Base-by-base conservation (phyloP, 2,888 invertebrate genomes). In the Dascillus cervinus region DNA sequence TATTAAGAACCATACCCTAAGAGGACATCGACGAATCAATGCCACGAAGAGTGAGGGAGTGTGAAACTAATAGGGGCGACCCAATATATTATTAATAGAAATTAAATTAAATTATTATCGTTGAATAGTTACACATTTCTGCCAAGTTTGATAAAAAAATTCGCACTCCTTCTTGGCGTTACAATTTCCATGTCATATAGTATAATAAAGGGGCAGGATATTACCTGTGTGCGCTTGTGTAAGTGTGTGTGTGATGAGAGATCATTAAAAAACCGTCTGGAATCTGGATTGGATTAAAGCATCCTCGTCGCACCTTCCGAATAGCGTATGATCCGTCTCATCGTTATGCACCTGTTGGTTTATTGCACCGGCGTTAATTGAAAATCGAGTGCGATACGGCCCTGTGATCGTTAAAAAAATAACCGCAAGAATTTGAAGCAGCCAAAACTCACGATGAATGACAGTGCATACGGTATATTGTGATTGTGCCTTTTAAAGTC, bases 231-330 rank as follows among this genome's bases (percentile, higher is more conserved):
- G n/a, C n/a, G n/a, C n/a, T n/a, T n/a, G n/a, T n/a, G n/a, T n/a
- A n/a, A n/a, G n/a, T n/a, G n/a, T n/a, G n/a, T n/a, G n/a, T n/a
- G n/a, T 47, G 50, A 48, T 46, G 48, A 46, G 50, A 49, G 51
- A 52, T 54, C 53, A 49, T 55, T 53, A 56, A 58, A 56, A 55
- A 49, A 54, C 50, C 41, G 56, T 56, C 57, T 58, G 57, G 58
- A 57, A 59, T 60, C 57, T 53, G 53, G 53, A 53, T 51, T 49
- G 52, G 37, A 44, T 38, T 41, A 35, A 45, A 38, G 50, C 47
- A 46, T 52, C 46, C 46, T 50, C 42, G 39, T 52, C 49, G 40
- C 42, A 39, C 32, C 13, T 21, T 39, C 34, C 26, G 36, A 37
- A 44, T 41, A 44, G 43, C 49, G 47, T 47, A 47, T n/a, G 50